Conservation (phyloP, 2,113 vertebrate species). For the Melanerpes aurifrons region DNA sequence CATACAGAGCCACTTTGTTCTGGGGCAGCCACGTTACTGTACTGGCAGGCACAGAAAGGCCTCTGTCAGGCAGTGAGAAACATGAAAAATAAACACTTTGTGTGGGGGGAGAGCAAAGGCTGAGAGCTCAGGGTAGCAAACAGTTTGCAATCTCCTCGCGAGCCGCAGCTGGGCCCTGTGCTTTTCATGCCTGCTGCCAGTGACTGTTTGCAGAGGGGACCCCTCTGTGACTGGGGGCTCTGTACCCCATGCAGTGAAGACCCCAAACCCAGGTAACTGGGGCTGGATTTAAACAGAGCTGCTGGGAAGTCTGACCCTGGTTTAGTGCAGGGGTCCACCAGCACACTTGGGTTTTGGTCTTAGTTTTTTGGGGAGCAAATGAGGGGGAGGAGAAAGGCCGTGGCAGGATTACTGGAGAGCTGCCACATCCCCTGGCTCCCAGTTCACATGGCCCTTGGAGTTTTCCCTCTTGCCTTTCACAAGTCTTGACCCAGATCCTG, state of each 20-base stretch:
- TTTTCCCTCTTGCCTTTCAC: background rate
- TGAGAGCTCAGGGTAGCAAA: background rate
- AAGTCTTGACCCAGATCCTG: background rate
- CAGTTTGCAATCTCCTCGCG: background rate
- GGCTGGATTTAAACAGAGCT: background rate
- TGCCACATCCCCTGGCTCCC: background rate
- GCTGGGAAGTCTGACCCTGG: background rate
- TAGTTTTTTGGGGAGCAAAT: background rate
- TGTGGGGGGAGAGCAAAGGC: background rate
- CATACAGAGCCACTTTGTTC: slow-evolving; percentile 36
- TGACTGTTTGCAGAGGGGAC: background rate
- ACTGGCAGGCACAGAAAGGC: background rate
- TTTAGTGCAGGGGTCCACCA: background rate
- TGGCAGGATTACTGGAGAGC: background rate
- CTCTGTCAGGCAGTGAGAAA: background rate
- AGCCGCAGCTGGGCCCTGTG: background rate
- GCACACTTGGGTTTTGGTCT: background rate
- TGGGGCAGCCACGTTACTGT: rapidly evolving
- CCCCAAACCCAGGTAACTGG: background rate
- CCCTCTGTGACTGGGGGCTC: rapidly evolving
- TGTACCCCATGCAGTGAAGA: background rate
- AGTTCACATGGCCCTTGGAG: too few species aligned
- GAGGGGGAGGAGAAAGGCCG: background rate
- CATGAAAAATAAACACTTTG: background rate
- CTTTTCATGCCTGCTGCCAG: background rate